These are phyloP conservation scores for Zapornia atra DNA, from an alignment of 2,113 vertebrate species.

Conservation along the genomic window DNA sequence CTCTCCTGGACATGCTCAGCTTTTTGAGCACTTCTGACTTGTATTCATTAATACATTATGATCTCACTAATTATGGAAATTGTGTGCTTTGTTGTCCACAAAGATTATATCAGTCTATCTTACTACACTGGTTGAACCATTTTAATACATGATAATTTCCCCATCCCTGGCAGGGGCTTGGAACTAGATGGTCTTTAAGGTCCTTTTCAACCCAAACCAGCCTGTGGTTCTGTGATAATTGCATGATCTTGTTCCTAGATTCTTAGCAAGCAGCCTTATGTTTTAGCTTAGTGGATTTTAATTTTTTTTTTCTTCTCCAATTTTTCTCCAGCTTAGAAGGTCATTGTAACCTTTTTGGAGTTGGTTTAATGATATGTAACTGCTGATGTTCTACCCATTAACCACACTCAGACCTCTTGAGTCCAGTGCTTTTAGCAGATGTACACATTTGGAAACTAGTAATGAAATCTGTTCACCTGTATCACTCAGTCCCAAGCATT, in stretches of 20 bases:
- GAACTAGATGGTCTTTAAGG: no score
- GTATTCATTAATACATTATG: not conserved
- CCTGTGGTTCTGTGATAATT: not conserved
- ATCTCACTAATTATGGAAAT: not conserved
- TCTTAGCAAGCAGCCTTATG: not conserved
- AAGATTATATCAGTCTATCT: not conserved
- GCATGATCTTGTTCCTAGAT: not conserved
- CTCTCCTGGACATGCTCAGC: not conserved
- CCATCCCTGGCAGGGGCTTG: no score
- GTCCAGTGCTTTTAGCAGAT: not conserved
- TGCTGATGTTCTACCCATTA: not conserved
- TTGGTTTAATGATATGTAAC: not conserved
- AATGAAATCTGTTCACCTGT: not conserved
- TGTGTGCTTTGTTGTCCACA: not conserved
- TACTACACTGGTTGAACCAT: not conserved
- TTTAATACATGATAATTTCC: not conserved
- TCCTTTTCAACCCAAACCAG: no score
- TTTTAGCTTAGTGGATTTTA: not conserved
- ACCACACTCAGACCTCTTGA: not conserved
- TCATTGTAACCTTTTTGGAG: not conserved
- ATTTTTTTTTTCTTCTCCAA: no score
- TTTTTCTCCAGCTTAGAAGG: not conserved
- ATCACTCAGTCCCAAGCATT: not conserved
- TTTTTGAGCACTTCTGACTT: not conserved
- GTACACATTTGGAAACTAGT: not conserved